A percentile compares a stretch with the other conserved stretches of the same genome.
These are phyloP conservation scores for Incurvaria masculella DNA, from an alignment of 2,888 invertebrate species.

Conservation along the genomic window DNA sequence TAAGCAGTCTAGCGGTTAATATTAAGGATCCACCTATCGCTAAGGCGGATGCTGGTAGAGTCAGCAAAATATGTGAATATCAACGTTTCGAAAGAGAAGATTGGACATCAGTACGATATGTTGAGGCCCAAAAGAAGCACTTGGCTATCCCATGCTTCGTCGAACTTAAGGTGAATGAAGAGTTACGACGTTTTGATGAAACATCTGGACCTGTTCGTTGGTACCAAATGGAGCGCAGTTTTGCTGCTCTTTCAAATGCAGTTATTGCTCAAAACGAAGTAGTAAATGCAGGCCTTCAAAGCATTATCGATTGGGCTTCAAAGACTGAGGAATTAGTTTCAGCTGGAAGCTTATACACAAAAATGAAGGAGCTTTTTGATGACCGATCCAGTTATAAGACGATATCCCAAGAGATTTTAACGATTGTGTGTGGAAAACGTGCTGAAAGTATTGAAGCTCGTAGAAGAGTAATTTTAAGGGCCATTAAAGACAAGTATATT, in stretches of 20 bases:
- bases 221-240: not conserved
- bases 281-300: not conserved
- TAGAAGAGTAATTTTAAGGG: conserved; percentile 3
- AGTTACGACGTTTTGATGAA: not conserved
- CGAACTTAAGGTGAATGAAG: not conserved
- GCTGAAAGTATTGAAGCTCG: conserved; percentile 8
- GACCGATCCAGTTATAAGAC: not conserved
- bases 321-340: not conserved
- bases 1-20: no score
- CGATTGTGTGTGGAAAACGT: conserved; percentile 12
- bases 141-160: not conserved
- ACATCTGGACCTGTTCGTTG: no score
- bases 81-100: conserved; percentile 2
- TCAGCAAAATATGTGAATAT: no score
- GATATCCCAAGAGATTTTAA: conserved; percentile 11
- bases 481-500: conserved; percentile 6
- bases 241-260: conserved; percentile 3
- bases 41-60: no score
- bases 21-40: no score
- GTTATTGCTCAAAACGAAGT: conserved; percentile 1
- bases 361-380: not conserved
- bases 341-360: not conserved
- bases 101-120: conserved; percentile 4
- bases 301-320: not conserved
- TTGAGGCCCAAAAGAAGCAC: conserved; percentile 4